phyloP scores from a whole-genome alignment of 2,113 vertebrate species.

The Gasterosteus nipponicus region DNA sequence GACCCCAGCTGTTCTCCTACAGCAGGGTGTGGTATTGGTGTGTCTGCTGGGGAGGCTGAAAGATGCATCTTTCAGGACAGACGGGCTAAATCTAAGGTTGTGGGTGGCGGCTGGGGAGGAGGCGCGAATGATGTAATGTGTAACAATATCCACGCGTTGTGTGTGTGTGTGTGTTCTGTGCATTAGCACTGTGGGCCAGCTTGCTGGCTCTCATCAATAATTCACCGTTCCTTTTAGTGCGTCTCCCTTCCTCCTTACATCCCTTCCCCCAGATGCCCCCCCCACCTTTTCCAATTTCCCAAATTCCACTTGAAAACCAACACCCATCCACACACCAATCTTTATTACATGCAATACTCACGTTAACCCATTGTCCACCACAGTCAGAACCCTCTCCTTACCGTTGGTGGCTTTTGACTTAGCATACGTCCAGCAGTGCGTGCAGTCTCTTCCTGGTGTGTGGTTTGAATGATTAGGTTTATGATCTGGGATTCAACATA shows the following conservation, averaged over 20 bases:
- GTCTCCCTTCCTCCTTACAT: slow-evolving; percentile 44
- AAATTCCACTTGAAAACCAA: slow-evolving; percentile 15
- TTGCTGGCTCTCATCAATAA: slow-evolving; percentile 83
- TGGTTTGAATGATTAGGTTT: slow-evolving; percentile 9
- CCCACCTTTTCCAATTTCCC: slow-evolving; percentile 5
- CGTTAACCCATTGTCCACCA: not conserved
- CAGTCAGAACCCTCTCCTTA: not conserved
- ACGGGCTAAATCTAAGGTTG: slow-evolving; percentile 48
- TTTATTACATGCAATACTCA: not conserved
- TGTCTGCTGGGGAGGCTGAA: slow-evolving; percentile 8
- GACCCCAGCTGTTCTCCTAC: not conserved
- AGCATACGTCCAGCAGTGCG: not conserved
- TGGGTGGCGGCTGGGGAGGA: slow-evolving; percentile 52
- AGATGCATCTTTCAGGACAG: slow-evolving; percentile 26
- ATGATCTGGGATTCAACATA: slow-evolving; percentile 12
- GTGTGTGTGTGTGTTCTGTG: slow-evolving; percentile 29
- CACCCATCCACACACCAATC: slow-evolving; percentile 7
- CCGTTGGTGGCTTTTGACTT: not conserved
- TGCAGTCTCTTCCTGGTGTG: slow-evolving; percentile 8
- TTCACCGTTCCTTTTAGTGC: slow-evolving; percentile 77
- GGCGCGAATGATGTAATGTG: slow-evolving; percentile 80
- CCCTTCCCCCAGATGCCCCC: slow-evolving; percentile 56
- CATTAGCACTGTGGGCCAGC: slow-evolving; percentile 75
- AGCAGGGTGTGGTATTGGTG: slow-evolving; percentile 1
- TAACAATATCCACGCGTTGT: slow-evolving; percentile 74